phyloP scores from a whole-genome alignment of 35 echinoderm and acorn worm species.

The Apostichopus californicus region DNA sequence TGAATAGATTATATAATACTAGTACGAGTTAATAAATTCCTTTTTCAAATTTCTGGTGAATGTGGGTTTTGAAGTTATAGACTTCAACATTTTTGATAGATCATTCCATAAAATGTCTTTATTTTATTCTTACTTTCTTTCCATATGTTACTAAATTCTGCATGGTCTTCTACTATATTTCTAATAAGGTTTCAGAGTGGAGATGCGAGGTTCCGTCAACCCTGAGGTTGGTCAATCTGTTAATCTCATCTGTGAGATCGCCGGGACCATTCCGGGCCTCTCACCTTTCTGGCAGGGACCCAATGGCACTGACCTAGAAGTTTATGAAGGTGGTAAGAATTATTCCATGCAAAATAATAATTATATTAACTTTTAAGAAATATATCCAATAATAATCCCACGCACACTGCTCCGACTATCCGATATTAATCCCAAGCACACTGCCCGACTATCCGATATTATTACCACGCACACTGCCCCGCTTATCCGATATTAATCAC shows the following conservation, averaged over 20 bases:
- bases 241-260: constrained; percentile 67
- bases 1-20: too few species aligned
- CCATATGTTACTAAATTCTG: neutral
- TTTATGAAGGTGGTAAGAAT: constrained; percentile 5
- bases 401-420: too few species aligned
- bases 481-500: too few species aligned
- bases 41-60: too few species aligned
- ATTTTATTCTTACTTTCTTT: neutral
- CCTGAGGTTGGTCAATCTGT: constrained; percentile 63
- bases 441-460: too few species aligned
- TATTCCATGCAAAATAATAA: neutral
- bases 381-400: too few species aligned
- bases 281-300: constrained; percentile 68
- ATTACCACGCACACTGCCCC: too few species aligned
- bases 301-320: constrained; percentile 20
- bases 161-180: neutral
- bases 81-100: too few species aligned
- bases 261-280: constrained; percentile 53
- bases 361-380: too few species aligned
- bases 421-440: too few species aligned
- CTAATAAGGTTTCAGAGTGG: constrained; percentile 48
- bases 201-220: constrained; percentile 60
- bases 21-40: too few species aligned
- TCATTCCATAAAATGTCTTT: neutral
- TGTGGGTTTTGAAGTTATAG: too few species aligned